A percentile compares a stretch with the other conserved stretches of the same genome.
These are phyloP conservation scores for Hemiscyllium ocellatum DNA, from an alignment of 2,113 vertebrate species.

Conservation along the genomic window DNA sequence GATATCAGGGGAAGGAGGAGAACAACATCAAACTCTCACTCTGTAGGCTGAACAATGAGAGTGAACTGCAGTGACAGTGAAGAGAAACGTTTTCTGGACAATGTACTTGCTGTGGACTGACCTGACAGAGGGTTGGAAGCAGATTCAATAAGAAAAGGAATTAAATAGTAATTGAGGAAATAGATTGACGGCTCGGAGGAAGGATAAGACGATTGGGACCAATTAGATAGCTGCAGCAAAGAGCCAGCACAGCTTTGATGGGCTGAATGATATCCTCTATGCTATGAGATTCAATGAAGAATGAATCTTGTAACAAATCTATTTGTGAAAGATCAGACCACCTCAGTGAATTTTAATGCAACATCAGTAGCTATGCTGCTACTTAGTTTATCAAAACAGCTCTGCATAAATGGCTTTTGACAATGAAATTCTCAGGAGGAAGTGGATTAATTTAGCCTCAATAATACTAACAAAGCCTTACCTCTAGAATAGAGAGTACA, in stretches of 20 bases:
- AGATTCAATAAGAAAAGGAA: not conserved
- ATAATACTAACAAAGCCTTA: not conserved
- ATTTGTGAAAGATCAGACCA: not conserved
- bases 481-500: not conserved
- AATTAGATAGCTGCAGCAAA: too few relatives aligned
- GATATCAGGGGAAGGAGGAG: too few relatives aligned
- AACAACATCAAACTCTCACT: not conserved
- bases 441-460: not conserved
- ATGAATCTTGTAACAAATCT: not conserved
- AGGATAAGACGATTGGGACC: too few relatives aligned
- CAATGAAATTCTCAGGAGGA: not conserved
- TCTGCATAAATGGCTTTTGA: not conserved
- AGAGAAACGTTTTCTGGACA: not conserved
- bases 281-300: not conserved
- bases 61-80: too few relatives aligned
- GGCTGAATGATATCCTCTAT: too few relatives aligned
- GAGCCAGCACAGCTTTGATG: too few relatives aligned
- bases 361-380: not conserved
- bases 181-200: not conserved
- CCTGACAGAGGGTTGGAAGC: not conserved
- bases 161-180: not conserved
- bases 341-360: not conserved
- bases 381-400: not conserved
- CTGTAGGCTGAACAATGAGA: not conserved
- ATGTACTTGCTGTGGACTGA: not conserved